A percentile compares a stretch with the other conserved stretches of the same genome.
These are phyloP conservation scores for Margarornis squamiger DNA, from an alignment of 2,797 vertebrate genomes.

Conservation along the genomic window DNA sequence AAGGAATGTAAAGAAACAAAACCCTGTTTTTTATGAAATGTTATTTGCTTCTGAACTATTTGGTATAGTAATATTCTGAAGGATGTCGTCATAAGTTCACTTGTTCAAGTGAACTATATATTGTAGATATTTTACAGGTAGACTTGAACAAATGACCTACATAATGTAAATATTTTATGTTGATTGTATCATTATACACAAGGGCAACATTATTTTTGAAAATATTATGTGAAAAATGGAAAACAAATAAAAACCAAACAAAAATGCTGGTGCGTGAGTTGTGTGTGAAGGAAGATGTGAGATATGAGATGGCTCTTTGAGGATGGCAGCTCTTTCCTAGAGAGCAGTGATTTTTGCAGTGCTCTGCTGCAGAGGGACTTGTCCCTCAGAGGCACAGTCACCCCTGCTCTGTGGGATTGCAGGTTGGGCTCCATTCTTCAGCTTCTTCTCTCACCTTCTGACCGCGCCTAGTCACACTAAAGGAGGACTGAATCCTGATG, in stretches of 20 bases:
- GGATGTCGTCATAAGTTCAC: neutral
- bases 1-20: neutral
- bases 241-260: neutral
- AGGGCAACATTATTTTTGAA: neutral
- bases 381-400: neutral
- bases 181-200: neutral
- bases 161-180: neutral
- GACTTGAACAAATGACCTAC: neutral
- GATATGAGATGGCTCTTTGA: neutral
- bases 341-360: neutral
- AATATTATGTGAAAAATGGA: neutral
- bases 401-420: neutral
- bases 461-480: neutral
- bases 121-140: neutral
- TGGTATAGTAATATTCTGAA: neutral
- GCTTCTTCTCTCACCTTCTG: accelerated
- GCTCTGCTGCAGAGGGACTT: neutral
- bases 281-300: neutral
- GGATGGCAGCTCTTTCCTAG: neutral
- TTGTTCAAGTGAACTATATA: neutral
- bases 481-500: neutral
- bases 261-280: neutral
- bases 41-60: neutral
- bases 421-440: neutral
- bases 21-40: neutral